Conservation (phyloP, 1,140 invertebrate genomes). For the Propsilocerus akamusi region DNA sequence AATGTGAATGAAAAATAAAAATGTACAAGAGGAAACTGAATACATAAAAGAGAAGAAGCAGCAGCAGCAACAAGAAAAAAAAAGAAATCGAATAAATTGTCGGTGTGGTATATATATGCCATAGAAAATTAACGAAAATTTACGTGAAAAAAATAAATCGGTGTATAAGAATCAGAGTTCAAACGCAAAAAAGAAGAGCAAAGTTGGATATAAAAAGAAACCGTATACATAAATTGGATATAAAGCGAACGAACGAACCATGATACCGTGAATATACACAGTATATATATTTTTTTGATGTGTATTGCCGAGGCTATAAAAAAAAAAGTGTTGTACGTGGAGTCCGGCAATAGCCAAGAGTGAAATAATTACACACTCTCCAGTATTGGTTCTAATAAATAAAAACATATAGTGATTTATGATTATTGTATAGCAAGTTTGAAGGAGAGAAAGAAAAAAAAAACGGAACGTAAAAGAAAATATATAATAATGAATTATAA, state of each 20-base stretch:
- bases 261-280: no score
- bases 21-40: not conserved
- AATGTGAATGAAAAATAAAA: not conserved
- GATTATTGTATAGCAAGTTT: not conserved
- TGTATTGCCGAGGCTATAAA: no score
- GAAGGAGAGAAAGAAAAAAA: not conserved
- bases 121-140: conserved; percentile 2
- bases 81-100: no score
- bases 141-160: not conserved
- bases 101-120: no score
- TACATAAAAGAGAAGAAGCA: no score
- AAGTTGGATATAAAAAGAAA: not conserved
- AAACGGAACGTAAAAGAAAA: not conserved
- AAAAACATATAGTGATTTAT: not conserved
- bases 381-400: not conserved
- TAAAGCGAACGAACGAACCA: not conserved
- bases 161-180: not conserved
- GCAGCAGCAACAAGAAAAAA: conserved; percentile 1
- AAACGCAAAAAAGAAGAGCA: not conserved
- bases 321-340: no score
- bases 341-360: not conserved
- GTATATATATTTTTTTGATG: no score
- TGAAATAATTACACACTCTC: no score
- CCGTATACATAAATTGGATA: not conserved
- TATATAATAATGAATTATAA: not conserved